Base-by-base conservation (phyloP, 1,140 invertebrate species). In the Drosophila nannoptera region DNA sequence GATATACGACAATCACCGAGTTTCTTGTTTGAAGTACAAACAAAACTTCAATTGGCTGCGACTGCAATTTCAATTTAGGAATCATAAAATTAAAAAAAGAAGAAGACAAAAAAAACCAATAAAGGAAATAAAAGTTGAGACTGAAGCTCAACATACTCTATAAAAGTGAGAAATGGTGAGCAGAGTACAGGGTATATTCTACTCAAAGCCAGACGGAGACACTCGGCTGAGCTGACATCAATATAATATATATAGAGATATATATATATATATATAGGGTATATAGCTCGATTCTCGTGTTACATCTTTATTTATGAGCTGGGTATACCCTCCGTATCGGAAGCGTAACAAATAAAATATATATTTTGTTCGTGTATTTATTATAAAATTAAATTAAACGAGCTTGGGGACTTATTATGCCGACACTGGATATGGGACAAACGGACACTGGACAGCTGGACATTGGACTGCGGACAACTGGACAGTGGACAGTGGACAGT, bases 21-120 rank as follows among this genome's bases (percentile, higher is more conserved):
- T 77, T 66, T 74, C 75, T 82, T 77, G 70, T 82, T 81, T 73
- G 69, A 77, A 78, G 72, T 75, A 75, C 72, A 78, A 76, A 68
- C 63, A 62, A 72, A 82, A 84, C 78, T 84, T 83, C 78, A 83
- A 83, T 84, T 83, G 80, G 72, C 72, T 82, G 77, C 65, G 66
- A 58, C 56, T 78, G 56, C 73, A 65, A 71, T 77, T 84, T 83
- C 76, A 83, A 83, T 83, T 83, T 84, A 83, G 50, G 22, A 58
- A 75, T 76, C 61, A 78, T 69, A 65, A 73, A 70, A 73, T 59
- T 78, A 62, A 66, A 40, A 33, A 43, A 32, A 59, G 61, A 58
- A 43, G 22, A 22, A 22, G 22, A 22, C 29, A 59, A 64, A 58
- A 43, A 40, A 54, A 35, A 45, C 38, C 0, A 14, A 22, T 22